phyloP scores from a whole-genome alignment of 2,888 invertebrate species.

The Drosophila ezoana region DNA sequence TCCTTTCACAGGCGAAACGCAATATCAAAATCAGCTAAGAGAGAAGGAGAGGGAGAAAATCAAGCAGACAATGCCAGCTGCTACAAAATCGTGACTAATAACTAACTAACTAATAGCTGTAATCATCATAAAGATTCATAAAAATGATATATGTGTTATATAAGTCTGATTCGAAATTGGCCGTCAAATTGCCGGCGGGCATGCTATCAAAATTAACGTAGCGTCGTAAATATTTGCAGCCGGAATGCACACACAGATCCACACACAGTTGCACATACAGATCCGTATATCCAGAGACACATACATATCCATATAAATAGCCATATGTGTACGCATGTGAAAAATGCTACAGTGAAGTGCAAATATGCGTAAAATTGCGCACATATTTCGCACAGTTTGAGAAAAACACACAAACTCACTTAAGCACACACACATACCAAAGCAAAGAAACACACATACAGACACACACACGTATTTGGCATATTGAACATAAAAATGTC shows the following conservation, averaged over 20 bases:
- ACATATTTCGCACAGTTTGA: slow-evolving; percentile 34
- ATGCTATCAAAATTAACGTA: slow-evolving; percentile 73
- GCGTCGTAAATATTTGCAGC: slow-evolving; percentile 62
- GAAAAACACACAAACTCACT: slow-evolving; percentile 16
- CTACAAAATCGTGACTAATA: slow-evolving; percentile 58
- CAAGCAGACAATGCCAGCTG: too few relatives aligned
- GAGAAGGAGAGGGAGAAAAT: neutral
- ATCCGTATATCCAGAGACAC: neutral
- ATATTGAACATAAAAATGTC: slow-evolving; percentile 52
- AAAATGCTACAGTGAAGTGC: slow-evolving; percentile 58
- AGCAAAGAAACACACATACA: slow-evolving; percentile 6
- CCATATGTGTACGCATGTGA: slow-evolving; percentile 17
- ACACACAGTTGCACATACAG: slow-evolving; percentile 7
- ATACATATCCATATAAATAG: slow-evolving; percentile 9
- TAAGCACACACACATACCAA: slow-evolving; percentile 17
- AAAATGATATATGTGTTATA: slow-evolving; percentile 40
- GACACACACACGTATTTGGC: slow-evolving; percentile 39
- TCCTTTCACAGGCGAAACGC: slow-evolving; percentile 1
- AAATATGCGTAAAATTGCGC: slow-evolving; percentile 73
- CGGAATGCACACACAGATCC: neutral
- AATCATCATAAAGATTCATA: slow-evolving; percentile 65
- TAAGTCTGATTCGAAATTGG: slow-evolving; percentile 32
- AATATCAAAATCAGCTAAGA: too few relatives aligned
- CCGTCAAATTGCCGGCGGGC: slow-evolving; percentile 51
- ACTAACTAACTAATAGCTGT: slow-evolving; percentile 63